These are phyloP conservation scores for Heliconius cydno DNA, from an alignment of 2,888 invertebrate genomes.

Conservation along the genomic window DNA sequence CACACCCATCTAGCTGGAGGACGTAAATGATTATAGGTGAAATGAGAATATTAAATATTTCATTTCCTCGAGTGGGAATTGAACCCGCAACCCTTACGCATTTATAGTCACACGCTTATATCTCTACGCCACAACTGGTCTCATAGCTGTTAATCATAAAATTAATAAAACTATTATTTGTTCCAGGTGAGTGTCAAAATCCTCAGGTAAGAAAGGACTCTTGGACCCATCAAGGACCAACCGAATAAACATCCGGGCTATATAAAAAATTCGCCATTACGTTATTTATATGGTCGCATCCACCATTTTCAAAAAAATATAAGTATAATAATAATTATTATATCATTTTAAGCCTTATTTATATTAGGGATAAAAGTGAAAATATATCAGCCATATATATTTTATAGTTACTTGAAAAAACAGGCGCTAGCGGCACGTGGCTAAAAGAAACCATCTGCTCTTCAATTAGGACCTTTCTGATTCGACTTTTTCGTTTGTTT, in stretches of 20 bases:
- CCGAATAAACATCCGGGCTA: conserved; percentile 7
- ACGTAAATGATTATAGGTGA: too few species aligned
- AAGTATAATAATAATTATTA: background rate
- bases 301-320: background rate
- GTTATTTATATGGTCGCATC: background rate
- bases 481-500: conserved; percentile 52
- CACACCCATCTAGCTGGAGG: too few species aligned
- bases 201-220: conserved; percentile 35
- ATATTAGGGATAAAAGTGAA: background rate
- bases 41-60: too few species aligned
- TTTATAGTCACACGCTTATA: too few species aligned
- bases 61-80: too few species aligned
- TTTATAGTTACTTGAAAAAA: conserved; percentile 38
- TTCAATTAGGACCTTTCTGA: conserved; percentile 61
- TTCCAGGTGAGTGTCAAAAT: conserved; percentile 47
- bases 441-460: conserved; percentile 63
- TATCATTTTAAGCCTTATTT: background rate
- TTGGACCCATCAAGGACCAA: background rate
- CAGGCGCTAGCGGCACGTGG: conserved; percentile 65
- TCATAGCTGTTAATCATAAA: background rate
- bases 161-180: conserved; percentile 24
- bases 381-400: background rate
- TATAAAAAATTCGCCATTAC: conserved; percentile 5
- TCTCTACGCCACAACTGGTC: too few species aligned
- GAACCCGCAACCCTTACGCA: too few species aligned